Percentiles rank a stretch among this genome's conserved stretches.
Evolutionary conservation across 2,888 invertebrate species (phyloP).

Genomic region (Stenodera caucasica): DNA sequence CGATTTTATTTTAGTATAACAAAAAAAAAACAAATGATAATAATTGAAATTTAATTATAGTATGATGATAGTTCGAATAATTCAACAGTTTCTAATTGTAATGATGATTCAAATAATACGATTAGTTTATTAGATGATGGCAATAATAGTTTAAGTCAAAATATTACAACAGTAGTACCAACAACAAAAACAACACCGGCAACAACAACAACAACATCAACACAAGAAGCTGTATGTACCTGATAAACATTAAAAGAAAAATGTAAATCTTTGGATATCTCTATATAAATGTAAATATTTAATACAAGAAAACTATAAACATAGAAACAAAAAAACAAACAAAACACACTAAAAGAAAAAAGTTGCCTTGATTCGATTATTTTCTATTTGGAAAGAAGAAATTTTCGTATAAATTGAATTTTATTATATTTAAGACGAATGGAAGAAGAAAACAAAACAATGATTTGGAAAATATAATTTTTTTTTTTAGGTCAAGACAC

Average conservation of each 20-base stretch:
- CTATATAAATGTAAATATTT: conserved; percentile 29
- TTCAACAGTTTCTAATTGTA: conserved; percentile 50
- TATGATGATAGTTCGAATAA: conserved; percentile 57
- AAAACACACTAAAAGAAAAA: not conserved
- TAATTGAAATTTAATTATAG: conserved; percentile 32
- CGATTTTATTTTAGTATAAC: not conserved
- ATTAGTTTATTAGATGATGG: conserved; percentile 48
- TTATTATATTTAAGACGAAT: not conserved
- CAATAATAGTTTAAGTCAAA: conserved; percentile 29
- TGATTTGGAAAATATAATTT: conserved; percentile 29
- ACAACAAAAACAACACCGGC: conserved; percentile 27
- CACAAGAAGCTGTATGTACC: conserved; percentile 49
- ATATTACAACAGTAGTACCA: conserved; percentile 26
- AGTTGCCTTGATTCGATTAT: conserved; percentile 14
- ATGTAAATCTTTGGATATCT: not conserved
- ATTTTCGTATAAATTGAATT: not conserved
- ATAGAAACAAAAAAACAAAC: not conserved
- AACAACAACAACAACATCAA: conserved; percentile 32
- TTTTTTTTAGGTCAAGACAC: conserved; percentile 36
- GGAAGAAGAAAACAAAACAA: not conserved
- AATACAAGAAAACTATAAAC: too few relatives aligned
- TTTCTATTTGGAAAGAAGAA: conserved; percentile 7
- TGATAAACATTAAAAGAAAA: conserved; percentile 39
- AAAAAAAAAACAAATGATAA: not conserved
- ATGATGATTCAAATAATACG: conserved; percentile 57